Conservation (phyloP, 2,888 invertebrate species). For the Hirudinaria manillensis region DNA sequence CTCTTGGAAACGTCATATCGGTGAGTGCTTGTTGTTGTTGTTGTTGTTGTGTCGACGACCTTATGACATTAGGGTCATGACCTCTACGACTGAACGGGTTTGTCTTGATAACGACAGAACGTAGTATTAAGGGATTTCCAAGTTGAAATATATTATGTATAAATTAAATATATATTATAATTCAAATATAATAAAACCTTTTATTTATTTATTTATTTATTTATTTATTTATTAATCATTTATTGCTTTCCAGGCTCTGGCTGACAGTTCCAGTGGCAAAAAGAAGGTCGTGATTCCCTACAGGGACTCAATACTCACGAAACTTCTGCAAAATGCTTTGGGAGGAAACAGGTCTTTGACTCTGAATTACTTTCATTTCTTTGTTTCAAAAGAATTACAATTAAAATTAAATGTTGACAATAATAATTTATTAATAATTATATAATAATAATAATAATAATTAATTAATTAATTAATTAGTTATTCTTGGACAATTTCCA, state of each 20-base stretch:
- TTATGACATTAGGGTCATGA: neutral
- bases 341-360: constrained; percentile 53
- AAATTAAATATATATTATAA: no score
- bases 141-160: no score
- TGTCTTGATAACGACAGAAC: neutral
- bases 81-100: neutral
- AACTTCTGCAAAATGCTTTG: constrained; percentile 54
- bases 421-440: neutral
- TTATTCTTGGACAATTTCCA: no score
- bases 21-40: constrained; percentile 47
- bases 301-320: constrained; percentile 54
- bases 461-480: neutral
- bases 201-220: neutral
- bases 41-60: no score
- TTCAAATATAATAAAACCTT: no score
- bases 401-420: neutral
- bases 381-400: no score
- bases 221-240: neutral
- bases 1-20: constrained; percentile 55
- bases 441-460: neutral
- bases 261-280: constrained; percentile 52
- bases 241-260: constrained; percentile 48
- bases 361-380: neutral
- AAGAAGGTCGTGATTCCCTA: constrained; percentile 54
- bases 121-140: neutral